Conservation (phyloP, 1,140 invertebrate species). For the Scaptomyza hsui region DNA sequence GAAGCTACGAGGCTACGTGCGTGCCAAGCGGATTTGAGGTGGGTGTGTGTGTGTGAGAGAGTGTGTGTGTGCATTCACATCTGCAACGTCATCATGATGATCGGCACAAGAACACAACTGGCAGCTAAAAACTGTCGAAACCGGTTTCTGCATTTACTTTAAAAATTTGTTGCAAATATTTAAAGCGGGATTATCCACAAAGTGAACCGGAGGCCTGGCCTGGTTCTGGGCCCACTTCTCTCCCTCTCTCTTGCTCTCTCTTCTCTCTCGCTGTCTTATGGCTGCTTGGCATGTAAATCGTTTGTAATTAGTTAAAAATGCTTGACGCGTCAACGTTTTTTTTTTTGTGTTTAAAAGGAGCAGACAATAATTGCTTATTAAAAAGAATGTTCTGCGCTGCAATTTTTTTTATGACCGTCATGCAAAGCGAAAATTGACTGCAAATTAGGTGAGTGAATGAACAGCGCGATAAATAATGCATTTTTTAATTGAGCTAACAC, state of each 20-base stretch:
- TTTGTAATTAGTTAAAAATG: slow-evolving; percentile 80
- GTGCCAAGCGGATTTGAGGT: slow-evolving; percentile 77
- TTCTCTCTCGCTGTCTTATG: neutral
- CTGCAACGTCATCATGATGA: slow-evolving; percentile 56
- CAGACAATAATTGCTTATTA: slow-evolving; percentile 81
- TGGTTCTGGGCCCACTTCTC: slow-evolving; percentile 63
- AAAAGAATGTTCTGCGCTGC: slow-evolving; percentile 72
- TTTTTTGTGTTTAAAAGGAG: slow-evolving; percentile 39
- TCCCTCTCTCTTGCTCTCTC: slow-evolving; percentile 17
- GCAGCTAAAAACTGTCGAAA: slow-evolving; percentile 35
- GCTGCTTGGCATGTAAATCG: slow-evolving; percentile 78
- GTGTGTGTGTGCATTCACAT: slow-evolving; percentile 25
- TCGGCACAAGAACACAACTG: slow-evolving; percentile 31
- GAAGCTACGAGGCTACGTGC: slow-evolving; percentile 56
- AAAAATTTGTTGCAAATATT: slow-evolving; percentile 77
- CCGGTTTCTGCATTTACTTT: slow-evolving; percentile 74
- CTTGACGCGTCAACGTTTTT: slow-evolving; percentile 64
- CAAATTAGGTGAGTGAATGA: slow-evolving; percentile 61
- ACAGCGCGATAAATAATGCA: slow-evolving; percentile 19
- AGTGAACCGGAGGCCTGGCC: slow-evolving; percentile 48
- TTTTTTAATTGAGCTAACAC: neutral
- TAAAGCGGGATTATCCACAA: slow-evolving; percentile 72
- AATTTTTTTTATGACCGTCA: slow-evolving; percentile 67
- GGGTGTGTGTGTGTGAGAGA: slow-evolving; percentile 47
- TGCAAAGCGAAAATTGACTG: slow-evolving; percentile 72